These are phyloP conservation scores for Corythoichthys intestinalis DNA, from an alignment of 2,113 vertebrate genomes.

Conservation along the genomic window DNA sequence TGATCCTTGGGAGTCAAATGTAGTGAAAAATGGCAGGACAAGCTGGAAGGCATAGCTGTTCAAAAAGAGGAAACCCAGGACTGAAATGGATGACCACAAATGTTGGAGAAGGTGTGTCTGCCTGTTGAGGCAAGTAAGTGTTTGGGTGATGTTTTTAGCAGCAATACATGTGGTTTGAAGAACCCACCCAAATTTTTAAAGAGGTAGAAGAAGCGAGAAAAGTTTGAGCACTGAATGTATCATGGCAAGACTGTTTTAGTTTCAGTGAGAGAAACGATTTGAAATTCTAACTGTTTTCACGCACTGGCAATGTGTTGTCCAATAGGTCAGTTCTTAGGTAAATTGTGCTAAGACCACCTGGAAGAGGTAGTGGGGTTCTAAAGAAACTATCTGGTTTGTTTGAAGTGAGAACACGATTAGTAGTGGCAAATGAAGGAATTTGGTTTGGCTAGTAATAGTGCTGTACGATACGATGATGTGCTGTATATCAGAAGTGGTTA, in stretches of 20 bases:
- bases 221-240: not conserved
- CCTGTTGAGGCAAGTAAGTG: not conserved
- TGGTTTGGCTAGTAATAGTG: too few relatives aligned
- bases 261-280: not conserved
- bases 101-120: not conserved
- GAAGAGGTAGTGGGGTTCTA: too few relatives aligned
- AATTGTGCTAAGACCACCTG: too few relatives aligned
- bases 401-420: too few relatives aligned
- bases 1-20: not conserved
- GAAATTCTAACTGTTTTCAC: not conserved
- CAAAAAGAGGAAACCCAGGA: not conserved
- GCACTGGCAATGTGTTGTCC: not conserved
- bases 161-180: not conserved
- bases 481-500: too few relatives aligned
- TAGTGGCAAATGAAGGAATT: too few relatives aligned
- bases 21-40: not conserved
- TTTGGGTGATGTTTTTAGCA: not conserved
- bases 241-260: not conserved
- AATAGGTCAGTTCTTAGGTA: too few relatives aligned
- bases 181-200: not conserved
- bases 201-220: not conserved
- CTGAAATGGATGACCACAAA: constrained; percentile 1
- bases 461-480: too few relatives aligned
- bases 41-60: not conserved
- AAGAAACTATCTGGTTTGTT: too few relatives aligned